Evolutionary conservation across 2,113 vertebrate genomes (phyloP), one percentile per base, ranked within the genome.

Genomic region (Corapipo altera): DNA sequence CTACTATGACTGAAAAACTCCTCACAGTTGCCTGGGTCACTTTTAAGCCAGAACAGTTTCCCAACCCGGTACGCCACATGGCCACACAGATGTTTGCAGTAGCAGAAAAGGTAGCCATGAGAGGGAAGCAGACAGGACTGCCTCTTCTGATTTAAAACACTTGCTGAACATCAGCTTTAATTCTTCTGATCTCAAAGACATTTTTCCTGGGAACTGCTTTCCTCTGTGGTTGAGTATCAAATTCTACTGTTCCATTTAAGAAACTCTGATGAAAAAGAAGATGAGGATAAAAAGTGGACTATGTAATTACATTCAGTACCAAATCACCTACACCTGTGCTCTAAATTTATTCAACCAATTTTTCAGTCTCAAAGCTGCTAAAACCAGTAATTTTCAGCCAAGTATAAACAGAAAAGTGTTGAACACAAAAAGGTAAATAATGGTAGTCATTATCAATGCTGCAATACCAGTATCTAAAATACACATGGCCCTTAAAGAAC

Each of bases 351-450:
- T 91, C 66, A 72, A 91, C 4, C 41, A 15, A 44, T 65, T 93
- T 85, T 85, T 87, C 57, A 89, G 86, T 85, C 78, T 88, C 5
- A 1, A 88, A 92, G 71, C 67, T 80, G 59, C 82, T 93, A 92
- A 93, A 95, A 95, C 3, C 91, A 95, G 92, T 92, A 86, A 95
- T 97, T 96, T 92, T 84, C 86, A 95, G 67, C 83, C 79, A 77
- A 88, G 80, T 84, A 96, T 88, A 90, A 96, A 95, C 91, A 96
- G 33, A 93, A 85, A 73, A 39, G 43, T 79, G 39, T 48, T 77
- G 78, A 95, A 90, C 30, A 93, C 62, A 41, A 80, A 67, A 91
- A 93, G 55, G 59, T 93, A 94, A 96, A 96, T 79, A 96, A 86
- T 1, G 67, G 26, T 67, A 97, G 89, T 65, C 70, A 73, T 58